Conservation (phyloP, 2,113 vertebrate genomes). For the Cnemophilus loriae region DNA sequence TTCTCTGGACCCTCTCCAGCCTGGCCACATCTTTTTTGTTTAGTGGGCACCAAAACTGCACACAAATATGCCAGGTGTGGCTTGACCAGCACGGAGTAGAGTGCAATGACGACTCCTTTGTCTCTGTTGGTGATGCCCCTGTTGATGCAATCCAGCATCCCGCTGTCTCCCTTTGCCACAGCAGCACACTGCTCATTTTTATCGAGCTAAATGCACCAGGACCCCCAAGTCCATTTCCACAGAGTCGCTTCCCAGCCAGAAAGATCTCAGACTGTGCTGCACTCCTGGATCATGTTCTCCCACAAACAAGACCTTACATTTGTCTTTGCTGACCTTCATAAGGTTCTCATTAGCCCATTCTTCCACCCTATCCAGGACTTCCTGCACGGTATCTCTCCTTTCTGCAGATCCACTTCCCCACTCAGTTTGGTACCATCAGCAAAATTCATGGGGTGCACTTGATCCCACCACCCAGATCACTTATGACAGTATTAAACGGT, state of each 20-base stretch:
- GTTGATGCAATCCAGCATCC: neutral
- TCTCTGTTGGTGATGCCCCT: neutral
- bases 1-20: neutral
- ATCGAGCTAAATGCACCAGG: neutral
- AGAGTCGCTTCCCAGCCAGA: neutral
- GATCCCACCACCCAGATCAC: neutral
- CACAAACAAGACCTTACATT: neutral
- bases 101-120: neutral
- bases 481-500: neutral
- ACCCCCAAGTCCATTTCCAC: neutral
- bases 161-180: neutral
- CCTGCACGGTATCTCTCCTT: neutral
- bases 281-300: neutral
- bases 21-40: neutral
- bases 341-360: neutral
- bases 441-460: neutral
- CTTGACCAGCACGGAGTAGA: neutral
- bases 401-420: neutral
- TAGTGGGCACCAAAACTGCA: neutral
- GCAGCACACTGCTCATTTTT: neutral
- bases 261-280: neutral
- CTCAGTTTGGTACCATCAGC: neutral
- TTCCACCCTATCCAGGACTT: neutral
- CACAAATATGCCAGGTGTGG: neutral
- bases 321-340: neutral